Evolutionary conservation across 2,113 vertebrate species (phyloP).

Genomic region (Zeus faber): DNA sequence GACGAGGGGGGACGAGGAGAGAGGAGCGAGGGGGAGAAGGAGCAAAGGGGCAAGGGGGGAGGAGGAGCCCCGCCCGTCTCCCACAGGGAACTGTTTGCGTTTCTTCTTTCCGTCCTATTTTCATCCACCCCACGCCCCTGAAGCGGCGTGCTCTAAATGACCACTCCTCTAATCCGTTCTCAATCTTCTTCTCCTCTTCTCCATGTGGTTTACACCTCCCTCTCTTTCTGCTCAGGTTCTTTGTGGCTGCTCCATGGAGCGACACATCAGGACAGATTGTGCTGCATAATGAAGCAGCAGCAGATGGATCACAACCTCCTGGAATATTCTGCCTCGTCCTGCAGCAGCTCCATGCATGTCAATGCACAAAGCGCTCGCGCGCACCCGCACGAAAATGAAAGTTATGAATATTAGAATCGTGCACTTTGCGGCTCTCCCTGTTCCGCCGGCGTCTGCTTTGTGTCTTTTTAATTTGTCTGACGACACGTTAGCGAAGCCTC

Average conservation of each 20-base stretch:
- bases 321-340: too few species aligned
- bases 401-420: too few species aligned
- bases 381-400: too few species aligned
- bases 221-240: conserved; percentile 2
- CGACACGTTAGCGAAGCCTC: conserved; percentile 19
- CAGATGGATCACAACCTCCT: conserved; percentile 6
- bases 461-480: conserved; percentile 28
- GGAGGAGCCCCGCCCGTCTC: too few species aligned
- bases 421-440: too few species aligned
- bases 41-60: too few species aligned
- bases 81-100: conserved; percentile 36
- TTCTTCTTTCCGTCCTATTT: conserved; percentile 21
- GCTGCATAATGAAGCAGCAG: conserved; percentile 30
- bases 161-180: neutral
- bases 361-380: too few species aligned
- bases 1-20: too few species aligned
- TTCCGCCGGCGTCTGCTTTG: too few species aligned
- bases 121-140: conserved; percentile 22
- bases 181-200: neutral
- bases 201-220: too few species aligned
- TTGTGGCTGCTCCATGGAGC: conserved; percentile 1
- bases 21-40: too few species aligned
- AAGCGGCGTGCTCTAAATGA: neutral
- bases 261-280: conserved; percentile 24
- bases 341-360: too few species aligned